These are phyloP conservation scores for Cottus gobio DNA, from an alignment of 2,113 vertebrate species.

Conservation along the genomic window DNA sequence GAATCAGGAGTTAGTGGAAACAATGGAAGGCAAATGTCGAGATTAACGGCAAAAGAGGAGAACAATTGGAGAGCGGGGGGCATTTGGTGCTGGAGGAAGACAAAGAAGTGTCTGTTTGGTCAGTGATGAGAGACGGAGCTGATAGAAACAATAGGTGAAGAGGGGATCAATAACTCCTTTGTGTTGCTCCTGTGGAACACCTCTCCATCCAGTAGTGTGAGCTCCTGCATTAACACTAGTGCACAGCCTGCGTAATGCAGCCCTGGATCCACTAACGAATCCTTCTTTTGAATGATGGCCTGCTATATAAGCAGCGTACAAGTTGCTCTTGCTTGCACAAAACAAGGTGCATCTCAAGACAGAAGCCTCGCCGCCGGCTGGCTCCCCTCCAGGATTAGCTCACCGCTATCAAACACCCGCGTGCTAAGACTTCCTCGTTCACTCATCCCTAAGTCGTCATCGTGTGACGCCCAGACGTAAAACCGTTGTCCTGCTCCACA, in stretches of 20 bases:
- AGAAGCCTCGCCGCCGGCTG: slow-evolving; percentile 1
- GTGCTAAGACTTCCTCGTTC: slow-evolving; percentile 37
- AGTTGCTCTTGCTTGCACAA: slow-evolving; percentile 1
- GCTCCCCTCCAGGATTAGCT: slow-evolving; percentile 40
- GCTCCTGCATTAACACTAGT: background rate
- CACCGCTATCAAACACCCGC: slow-evolving; percentile 4
- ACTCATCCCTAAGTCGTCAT: background rate
- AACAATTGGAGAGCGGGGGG: slow-evolving; percentile 7
- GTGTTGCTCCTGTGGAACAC: no score
- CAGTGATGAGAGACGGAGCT: slow-evolving; percentile 22
- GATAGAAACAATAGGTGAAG: no score
- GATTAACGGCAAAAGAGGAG: background rate
- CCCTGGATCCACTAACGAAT: background rate
- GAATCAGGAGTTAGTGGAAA: slow-evolving; percentile 6
- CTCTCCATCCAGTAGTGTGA: no score
- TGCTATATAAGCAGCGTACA: background rate
- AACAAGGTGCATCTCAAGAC: slow-evolving; percentile 21
- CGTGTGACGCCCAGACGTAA: slow-evolving; percentile 11
- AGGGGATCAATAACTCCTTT: no score
- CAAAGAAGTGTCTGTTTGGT: slow-evolving; percentile 7
- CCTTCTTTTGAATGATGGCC: background rate
- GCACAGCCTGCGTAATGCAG: background rate
- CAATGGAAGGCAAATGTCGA: slow-evolving; percentile 10
- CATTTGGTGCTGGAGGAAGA: background rate
- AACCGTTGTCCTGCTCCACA: no score